A percentile compares a stretch with the other conserved stretches of the same genome.
phyloP scores from a whole-genome alignment of 2,888 invertebrate genomes.

The Mimachlamys varia region DNA sequence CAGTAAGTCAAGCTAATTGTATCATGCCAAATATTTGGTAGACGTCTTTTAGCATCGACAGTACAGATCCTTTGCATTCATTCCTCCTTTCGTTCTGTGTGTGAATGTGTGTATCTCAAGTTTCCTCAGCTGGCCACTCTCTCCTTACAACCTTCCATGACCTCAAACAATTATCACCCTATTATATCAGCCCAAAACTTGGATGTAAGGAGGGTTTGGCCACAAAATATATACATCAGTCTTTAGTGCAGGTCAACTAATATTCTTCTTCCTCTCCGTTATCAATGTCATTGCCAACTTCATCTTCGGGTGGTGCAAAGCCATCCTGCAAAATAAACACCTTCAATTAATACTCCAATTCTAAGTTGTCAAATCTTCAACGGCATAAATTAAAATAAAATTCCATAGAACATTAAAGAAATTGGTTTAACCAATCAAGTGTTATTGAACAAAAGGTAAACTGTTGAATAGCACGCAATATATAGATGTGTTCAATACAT shows the following conservation, averaged over 20 bases:
- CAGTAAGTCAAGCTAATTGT: not conserved
- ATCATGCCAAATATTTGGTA: not conserved
- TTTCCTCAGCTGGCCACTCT: not conserved
- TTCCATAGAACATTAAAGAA: no score
- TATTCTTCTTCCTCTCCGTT: conserved; percentile 71
- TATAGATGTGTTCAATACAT: no score
- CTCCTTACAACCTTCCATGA: not conserved
- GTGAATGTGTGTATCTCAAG: not conserved
- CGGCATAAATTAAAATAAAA: no score
- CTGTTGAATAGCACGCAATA: no score
- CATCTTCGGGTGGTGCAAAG: conserved; percentile 96
- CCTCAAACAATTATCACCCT: not conserved
- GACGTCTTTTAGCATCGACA: no score
- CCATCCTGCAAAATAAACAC: conserved; percentile 89
- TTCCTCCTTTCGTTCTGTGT: not conserved
- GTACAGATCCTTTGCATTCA: not conserved
- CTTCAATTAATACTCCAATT: not conserved
- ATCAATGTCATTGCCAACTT: conserved; percentile 78
- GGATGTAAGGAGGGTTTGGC: not conserved
- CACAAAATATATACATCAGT: conserved; percentile 1
- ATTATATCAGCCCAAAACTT: not conserved
- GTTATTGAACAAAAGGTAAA: no score
- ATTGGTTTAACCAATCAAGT: no score
- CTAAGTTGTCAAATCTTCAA: no score
- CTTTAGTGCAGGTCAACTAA: not conserved